Percentiles rank a stretch among this genome's conserved stretches.
Conservation (phyloP, 2,797 vertebrate species). For the Lophura swinhoii region DNA sequence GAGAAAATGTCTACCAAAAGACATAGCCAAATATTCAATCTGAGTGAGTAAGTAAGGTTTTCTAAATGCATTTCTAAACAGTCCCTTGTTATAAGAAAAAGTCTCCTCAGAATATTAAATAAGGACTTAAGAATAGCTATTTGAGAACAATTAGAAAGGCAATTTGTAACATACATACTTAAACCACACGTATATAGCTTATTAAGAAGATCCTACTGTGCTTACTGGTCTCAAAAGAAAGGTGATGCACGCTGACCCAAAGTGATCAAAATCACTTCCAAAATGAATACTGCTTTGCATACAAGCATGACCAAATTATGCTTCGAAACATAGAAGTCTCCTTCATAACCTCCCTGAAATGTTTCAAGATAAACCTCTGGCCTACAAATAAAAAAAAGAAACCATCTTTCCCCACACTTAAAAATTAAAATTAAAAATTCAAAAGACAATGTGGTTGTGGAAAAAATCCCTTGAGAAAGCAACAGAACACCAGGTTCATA, state of each 20-base stretch:
- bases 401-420: not conserved
- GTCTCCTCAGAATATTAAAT: not conserved
- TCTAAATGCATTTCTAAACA: too few species aligned
- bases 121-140: not conserved
- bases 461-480: not conserved
- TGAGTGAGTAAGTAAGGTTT: not conserved
- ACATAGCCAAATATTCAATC: not conserved
- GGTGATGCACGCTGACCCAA: not conserved
- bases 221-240: not conserved
- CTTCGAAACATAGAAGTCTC: not conserved
- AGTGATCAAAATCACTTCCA: not conserved
- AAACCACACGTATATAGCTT: not conserved
- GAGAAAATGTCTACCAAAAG: not conserved
- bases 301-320: not conserved
- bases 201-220: not conserved
- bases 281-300: not conserved
- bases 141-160: not conserved
- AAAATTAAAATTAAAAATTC: constrained; percentile 13
- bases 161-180: not conserved
- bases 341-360: not conserved
- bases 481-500: not conserved
- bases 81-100: not conserved
- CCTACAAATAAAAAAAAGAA: not conserved
- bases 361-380: not conserved
- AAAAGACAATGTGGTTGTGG: not conserved